Evolutionary conservation across 2,888 invertebrate species (phyloP).

Genomic region (Apamea monoglypha): DNA sequence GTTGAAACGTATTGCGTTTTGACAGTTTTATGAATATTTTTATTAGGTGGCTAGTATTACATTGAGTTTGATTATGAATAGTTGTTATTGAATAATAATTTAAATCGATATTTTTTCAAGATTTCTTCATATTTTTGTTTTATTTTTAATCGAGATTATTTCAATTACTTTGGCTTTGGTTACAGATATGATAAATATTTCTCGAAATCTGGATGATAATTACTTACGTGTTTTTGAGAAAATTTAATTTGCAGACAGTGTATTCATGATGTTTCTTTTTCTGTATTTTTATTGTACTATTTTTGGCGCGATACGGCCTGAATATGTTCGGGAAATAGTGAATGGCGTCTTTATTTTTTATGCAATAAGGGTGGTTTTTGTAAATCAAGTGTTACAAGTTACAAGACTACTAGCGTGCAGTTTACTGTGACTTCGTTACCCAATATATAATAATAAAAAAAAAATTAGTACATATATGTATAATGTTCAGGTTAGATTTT

Average conservation of each 20-base stretch:
- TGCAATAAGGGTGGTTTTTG: neutral
- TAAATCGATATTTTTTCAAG: neutral
- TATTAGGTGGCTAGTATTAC: neutral
- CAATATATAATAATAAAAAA: no score
- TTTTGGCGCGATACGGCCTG: neutral
- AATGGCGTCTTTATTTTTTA: neutral
- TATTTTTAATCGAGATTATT: neutral
- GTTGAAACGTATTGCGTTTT: neutral
- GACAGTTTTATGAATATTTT: no score
- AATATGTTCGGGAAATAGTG: neutral
- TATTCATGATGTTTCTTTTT: neutral
- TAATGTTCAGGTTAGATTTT: neutral
- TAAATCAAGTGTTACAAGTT: neutral
- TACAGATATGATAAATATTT: neutral
- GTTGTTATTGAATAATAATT: neutral
- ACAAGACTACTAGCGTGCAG: neutral
- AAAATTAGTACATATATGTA: no score
- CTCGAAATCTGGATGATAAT: neutral
- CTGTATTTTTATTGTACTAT: neutral
- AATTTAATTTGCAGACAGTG: neutral
- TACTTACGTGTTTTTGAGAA: neutral
- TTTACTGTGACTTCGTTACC: neutral
- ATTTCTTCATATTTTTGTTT: neutral
- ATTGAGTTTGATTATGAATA: neutral
- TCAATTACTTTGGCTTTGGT: neutral